phyloP scores from a whole-genome alignment of 2,113 vertebrate species.

The Paedocypris sp. region DNA sequence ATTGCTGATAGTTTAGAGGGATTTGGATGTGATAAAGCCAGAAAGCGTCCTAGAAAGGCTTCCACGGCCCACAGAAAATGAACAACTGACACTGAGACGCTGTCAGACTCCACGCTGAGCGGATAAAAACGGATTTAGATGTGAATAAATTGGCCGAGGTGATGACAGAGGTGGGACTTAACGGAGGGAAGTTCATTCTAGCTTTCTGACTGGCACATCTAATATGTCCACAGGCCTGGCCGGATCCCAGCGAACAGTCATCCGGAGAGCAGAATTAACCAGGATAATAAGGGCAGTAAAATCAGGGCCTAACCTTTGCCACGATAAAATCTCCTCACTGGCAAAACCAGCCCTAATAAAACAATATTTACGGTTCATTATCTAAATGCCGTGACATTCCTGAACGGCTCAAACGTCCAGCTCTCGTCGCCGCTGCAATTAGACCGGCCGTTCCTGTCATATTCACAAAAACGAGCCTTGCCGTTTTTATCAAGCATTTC shows the following conservation, averaged over 20 bases:
- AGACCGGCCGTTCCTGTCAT: conserved; percentile 50
- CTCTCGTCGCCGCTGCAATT: conserved; percentile 57
- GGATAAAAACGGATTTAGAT: conserved; percentile 35
- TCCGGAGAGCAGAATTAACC: conserved; percentile 28
- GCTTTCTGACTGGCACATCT: conserved; percentile 22
- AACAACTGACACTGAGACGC: conserved; percentile 27
- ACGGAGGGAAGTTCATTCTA: conserved; percentile 17
- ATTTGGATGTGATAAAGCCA: conserved; percentile 5
- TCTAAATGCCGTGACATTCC: conserved; percentile 58
- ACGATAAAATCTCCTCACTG: conserved; percentile 38
- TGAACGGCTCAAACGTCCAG: conserved; percentile 43
- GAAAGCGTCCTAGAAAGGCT: background rate
- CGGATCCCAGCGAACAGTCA: conserved; percentile 26
- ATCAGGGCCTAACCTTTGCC: conserved; percentile 48
- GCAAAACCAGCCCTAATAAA: conserved; percentile 38
- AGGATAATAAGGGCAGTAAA: conserved; percentile 38
- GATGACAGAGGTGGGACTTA: conserved; percentile 35
- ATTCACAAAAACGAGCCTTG: no score
- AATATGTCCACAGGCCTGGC: conserved; percentile 31
- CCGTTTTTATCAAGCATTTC: background rate
- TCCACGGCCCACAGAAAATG: conserved; percentile 14
- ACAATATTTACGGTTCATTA: conserved; percentile 56
- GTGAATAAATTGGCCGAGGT: conserved; percentile 39
- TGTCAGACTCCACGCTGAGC: conserved; percentile 25
- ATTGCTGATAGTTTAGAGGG: background rate